phyloP scores from a whole-genome alignment of 2,113 vertebrate species.

The Sarotherodon lohbergeri region DNA sequence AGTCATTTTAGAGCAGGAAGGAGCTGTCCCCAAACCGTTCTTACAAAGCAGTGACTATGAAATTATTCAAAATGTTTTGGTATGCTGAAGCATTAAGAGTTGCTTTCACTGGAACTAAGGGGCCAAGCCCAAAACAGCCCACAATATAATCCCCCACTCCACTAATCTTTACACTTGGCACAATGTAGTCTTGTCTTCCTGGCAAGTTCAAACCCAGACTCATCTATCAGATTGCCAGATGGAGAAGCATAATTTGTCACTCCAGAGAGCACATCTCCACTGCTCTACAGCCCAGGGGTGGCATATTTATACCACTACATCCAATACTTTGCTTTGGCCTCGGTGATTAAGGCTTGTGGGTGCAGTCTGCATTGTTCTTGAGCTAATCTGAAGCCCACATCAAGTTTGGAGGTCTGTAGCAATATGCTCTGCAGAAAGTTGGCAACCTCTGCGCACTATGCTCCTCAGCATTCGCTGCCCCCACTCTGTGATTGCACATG shows the following conservation, averaged over 20 bases:
- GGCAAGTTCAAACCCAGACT: too few relatives aligned
- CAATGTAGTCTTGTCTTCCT: too few relatives aligned
- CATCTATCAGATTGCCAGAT: background rate
- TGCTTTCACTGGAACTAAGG: too few relatives aligned
- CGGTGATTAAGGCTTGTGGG: background rate
- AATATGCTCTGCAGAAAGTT: background rate
- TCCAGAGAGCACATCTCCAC: background rate
- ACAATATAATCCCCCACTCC: too few relatives aligned
- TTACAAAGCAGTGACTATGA: too few relatives aligned
- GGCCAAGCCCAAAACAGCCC: too few relatives aligned
- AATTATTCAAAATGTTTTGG: too few relatives aligned
- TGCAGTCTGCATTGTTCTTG: background rate
- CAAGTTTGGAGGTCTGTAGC: background rate
- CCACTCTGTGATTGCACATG: background rate
- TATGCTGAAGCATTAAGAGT: too few relatives aligned
- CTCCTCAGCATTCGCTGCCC: background rate
- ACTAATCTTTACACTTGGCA: too few relatives aligned
- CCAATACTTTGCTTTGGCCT: background rate
- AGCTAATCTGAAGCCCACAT: background rate
- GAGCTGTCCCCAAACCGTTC: too few relatives aligned
- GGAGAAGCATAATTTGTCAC: background rate
- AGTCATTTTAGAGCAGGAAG: too few relatives aligned
- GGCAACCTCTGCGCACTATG: background rate
- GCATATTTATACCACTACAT: background rate
- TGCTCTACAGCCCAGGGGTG: background rate